Evolutionary conservation across 1,140 invertebrate genomes (phyloP).

Genomic region (Euura saliciscinereae): DNA sequence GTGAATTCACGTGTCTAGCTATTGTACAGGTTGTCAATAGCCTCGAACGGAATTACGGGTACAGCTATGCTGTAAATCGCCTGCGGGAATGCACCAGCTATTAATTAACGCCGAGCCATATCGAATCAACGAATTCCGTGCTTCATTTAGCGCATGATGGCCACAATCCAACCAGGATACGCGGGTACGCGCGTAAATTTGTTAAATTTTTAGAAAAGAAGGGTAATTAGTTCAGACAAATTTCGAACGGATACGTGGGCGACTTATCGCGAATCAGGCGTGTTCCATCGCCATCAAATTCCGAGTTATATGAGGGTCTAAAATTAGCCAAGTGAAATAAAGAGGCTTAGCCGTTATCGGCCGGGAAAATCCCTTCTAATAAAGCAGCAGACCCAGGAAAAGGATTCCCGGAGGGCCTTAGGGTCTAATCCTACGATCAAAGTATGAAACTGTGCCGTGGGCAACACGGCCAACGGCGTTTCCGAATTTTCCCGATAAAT

Average conservation of each 20-base stretch:
- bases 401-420: neutral
- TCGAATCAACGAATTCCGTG: slow-evolving; percentile 1
- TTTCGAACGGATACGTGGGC: neutral
- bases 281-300: neutral
- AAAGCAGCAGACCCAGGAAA: neutral
- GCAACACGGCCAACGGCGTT: no score
- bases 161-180: no score
- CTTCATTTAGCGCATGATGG: no score
- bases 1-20: no score
- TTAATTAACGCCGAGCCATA: slow-evolving; percentile 1
- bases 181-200: no score
- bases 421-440: slow-evolving; percentile 2
- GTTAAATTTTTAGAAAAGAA: no score
- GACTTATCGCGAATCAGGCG: neutral
- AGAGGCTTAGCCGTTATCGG: slow-evolving; percentile 5
- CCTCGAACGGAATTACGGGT: no score
- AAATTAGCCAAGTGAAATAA: slow-evolving; percentile 15
- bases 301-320: neutral
- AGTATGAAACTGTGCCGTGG: no score
- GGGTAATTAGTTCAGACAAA: no score
- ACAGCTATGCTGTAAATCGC: neutral
- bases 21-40: no score
- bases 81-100: neutral
- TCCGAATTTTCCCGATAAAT: neutral
- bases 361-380: neutral